Conservation (phyloP, 2,888 invertebrate genomes). For the Caenorhabditis sp. region DNA sequence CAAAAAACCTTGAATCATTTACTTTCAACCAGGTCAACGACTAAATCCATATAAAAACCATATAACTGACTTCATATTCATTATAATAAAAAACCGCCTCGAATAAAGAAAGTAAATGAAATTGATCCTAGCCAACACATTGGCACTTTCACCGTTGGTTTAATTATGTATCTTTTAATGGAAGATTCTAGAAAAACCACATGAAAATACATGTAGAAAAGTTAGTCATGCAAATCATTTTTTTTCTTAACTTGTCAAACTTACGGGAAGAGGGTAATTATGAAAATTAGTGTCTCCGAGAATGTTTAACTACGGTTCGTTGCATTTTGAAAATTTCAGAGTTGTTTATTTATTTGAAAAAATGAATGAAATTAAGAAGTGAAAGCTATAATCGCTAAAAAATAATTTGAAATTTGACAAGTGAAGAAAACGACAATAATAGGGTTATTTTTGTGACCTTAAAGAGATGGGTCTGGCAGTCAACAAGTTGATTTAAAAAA, state of each 20-base stretch:
- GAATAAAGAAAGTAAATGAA: background rate
- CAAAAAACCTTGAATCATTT: background rate
- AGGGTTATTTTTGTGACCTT: background rate
- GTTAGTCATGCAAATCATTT: too few species aligned
- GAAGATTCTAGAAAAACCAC: background rate
- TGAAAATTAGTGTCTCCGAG: background rate
- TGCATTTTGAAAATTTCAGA: background rate
- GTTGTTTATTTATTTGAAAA: background rate
- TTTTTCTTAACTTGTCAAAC: background rate
- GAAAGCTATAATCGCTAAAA: background rate
- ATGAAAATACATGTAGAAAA: background rate
- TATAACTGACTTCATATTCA: background rate
- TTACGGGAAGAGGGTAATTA: background rate
- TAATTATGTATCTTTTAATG: background rate
- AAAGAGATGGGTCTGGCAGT: too few species aligned
- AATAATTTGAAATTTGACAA: background rate
- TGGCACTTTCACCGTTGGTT: background rate
- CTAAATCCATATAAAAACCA: background rate
- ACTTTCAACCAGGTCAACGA: background rate
- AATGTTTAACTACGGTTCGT: background rate
- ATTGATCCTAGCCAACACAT: background rate
- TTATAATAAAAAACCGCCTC: background rate
- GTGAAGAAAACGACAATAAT: background rate
- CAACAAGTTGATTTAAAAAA: too few species aligned
- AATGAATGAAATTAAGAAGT: background rate